A percentile compares a stretch with the other conserved stretches of the same genome.
phyloP scores from a whole-genome alignment of 1,140 invertebrate species.

The Steinernema khuongi region DNA sequence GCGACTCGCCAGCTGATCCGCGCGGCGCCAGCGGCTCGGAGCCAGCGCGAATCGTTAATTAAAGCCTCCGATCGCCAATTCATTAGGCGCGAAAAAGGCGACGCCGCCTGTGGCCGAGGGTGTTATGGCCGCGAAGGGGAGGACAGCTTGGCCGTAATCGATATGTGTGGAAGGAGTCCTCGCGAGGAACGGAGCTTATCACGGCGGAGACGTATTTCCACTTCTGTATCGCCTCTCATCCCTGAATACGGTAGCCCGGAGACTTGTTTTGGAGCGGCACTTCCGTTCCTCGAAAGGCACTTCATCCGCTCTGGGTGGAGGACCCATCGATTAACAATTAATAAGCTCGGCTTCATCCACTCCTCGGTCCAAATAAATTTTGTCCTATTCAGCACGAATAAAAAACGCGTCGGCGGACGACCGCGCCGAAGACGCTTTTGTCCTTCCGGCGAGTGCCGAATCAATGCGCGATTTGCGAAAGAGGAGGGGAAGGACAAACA shows the following conservation, averaged over 20 bases:
- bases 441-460: background rate
- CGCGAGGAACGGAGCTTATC: background rate
- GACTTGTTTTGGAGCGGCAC: too few species aligned
- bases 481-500: background rate
- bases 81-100: background rate
- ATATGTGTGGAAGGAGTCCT: background rate
- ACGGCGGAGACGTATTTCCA: too few species aligned
- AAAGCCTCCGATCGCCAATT: background rate
- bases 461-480: constrained; percentile 10
- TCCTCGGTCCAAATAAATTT: background rate
- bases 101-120: background rate
- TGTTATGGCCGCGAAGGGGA: background rate
- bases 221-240: too few species aligned
- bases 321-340: constrained; percentile 6
- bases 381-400: background rate
- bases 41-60: background rate
- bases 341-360: background rate
- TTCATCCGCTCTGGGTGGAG: too few species aligned
- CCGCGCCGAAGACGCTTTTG: background rate
- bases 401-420: background rate
- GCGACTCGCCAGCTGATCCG: background rate
- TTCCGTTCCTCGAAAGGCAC: too few species aligned
- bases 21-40: background rate
- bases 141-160: background rate
- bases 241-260: too few species aligned